Base-by-base conservation (phyloP, 2,797 vertebrate species). In the Malurus leucopterus region DNA sequence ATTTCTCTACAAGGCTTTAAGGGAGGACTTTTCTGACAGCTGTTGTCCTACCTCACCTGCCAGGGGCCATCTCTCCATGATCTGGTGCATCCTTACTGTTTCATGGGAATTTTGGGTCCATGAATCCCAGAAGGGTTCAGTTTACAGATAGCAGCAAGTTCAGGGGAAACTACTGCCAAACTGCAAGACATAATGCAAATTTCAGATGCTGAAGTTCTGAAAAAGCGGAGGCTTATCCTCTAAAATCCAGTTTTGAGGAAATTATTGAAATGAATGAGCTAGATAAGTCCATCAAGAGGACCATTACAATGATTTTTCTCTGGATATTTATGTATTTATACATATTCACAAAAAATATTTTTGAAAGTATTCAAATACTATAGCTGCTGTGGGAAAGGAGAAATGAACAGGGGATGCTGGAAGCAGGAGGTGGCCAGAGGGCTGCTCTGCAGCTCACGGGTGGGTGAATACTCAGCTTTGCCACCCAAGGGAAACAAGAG, bases 381-480 rank as follows among this genome's bases (percentile, higher is more conserved):
- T 18, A 51, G 21, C 38, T 67, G 27, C 71, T 6, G 0, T 38
- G 49, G 21, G 23, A n/a, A 78, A 87, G 58, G 27, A 61, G 46
- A 34, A 76, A 41, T 53, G 64, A 46, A 11, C 15, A 24, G 16
- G n/a, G 43, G 46, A 53, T 36, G 17, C 6, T 87, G 73, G 38
- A 63, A 54, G 10, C 0, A 3, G 64, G 32, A 63, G 15, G 8
- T 22, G 23, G 41, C 36, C 59, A 34, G 18, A 0, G 0, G 46
- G 27, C 24, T 68, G 47, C 57, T 89, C 40, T 41, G 47, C 23
- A 2, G 5, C 50, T 80, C 21, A 54, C n/a, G 27, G 23, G 13
- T 61, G 40, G 36, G 36, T 0, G 2, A 71, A 19, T 49, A 61
- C 21, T 51, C 0, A 1, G 29, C 44, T 77, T 72, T 51, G 36